A percentile compares a stretch with the other conserved stretches of the same genome.
Conservation (phyloP, 2,113 vertebrate species). For the Brachirus orientalis region DNA sequence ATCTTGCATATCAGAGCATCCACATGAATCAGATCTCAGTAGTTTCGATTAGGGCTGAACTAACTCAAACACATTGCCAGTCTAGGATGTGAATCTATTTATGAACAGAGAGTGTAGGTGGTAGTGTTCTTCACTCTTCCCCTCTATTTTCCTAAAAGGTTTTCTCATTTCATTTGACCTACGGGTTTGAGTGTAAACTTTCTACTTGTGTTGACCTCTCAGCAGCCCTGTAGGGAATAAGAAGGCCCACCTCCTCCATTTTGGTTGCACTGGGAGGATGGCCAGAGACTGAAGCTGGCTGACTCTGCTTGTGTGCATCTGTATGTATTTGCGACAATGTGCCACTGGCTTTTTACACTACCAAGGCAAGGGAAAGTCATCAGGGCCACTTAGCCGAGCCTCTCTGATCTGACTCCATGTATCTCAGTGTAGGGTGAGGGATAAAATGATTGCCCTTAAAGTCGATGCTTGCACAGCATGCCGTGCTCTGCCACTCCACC, state of each 20-base stretch:
- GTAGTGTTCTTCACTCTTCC: constrained; percentile 70
- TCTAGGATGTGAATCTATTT: constrained; percentile 74
- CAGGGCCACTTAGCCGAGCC: constrained; percentile 43
- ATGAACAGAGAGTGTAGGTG: constrained; percentile 79
- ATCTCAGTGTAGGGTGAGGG: constrained; percentile 21
- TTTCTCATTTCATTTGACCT: constrained; percentile 77
- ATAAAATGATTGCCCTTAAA: constrained; percentile 45
- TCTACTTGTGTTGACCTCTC: constrained; percentile 72
- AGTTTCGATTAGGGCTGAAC: constrained; percentile 76
- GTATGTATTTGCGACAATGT: constrained; percentile 27
- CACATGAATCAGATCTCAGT: constrained; percentile 77
- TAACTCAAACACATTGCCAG: constrained; percentile 68
- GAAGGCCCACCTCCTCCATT: constrained; percentile 71
- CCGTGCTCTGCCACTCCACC: constrained; percentile 31
- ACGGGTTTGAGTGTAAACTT: constrained; percentile 75
- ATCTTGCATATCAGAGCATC: constrained; percentile 71
- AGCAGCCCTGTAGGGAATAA: constrained; percentile 65
- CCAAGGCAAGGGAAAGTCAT: constrained; percentile 21
- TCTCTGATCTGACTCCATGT: constrained; percentile 40
- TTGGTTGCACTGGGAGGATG: constrained; percentile 56
- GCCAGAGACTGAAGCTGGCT: constrained; percentile 47
- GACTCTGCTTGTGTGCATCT: constrained; percentile 12
- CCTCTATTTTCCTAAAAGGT: constrained; percentile 67
- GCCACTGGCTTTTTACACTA: constrained; percentile 27
- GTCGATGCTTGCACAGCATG: constrained; percentile 27